These are phyloP conservation scores for Leucoraja ocellata DNA, from an alignment of 2,797 vertebrate genomes.

Conservation along the genomic window DNA sequence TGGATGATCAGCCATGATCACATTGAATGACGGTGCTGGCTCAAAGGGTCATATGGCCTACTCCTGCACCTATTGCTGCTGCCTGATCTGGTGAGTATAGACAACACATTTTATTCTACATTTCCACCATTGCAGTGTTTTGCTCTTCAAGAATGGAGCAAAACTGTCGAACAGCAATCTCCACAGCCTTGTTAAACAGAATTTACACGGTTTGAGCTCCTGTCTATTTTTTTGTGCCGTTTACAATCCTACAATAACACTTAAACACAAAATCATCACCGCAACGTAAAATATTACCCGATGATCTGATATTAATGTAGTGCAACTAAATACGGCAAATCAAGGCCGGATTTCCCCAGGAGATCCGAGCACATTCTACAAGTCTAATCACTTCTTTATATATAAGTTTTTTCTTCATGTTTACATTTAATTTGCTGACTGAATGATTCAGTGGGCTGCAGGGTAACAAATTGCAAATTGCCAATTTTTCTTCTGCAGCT, in stretches of 20 bases:
- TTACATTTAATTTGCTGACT: constrained; percentile 27
- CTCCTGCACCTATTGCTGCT: too few species aligned
- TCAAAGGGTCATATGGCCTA: too few species aligned
- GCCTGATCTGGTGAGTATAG: too few species aligned
- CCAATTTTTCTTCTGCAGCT: constrained; percentile 7
- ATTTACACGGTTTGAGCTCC: background rate
- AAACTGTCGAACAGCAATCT: background rate
- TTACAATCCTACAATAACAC: background rate
- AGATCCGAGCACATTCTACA: background rate
- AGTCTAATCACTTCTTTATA: constrained; percentile 11
- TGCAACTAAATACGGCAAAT: background rate
- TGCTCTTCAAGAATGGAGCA: background rate
- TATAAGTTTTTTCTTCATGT: constrained; percentile 4
- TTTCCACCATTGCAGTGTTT: too few species aligned
- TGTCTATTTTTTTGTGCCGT: background rate
- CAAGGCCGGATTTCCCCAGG: background rate
- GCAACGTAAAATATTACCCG: background rate
- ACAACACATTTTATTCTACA: too few species aligned
- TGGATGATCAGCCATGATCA: too few species aligned
- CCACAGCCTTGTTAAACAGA: background rate
- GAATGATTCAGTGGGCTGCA: constrained; percentile 20
- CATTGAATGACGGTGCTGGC: too few species aligned
- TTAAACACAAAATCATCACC: background rate
- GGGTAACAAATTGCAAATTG: constrained; percentile 6
- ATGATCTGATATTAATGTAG: background rate